These are phyloP conservation scores for Scomberomorus guttatus DNA, from an alignment of 2,797 vertebrate species.

Conservation along the genomic window DNA sequence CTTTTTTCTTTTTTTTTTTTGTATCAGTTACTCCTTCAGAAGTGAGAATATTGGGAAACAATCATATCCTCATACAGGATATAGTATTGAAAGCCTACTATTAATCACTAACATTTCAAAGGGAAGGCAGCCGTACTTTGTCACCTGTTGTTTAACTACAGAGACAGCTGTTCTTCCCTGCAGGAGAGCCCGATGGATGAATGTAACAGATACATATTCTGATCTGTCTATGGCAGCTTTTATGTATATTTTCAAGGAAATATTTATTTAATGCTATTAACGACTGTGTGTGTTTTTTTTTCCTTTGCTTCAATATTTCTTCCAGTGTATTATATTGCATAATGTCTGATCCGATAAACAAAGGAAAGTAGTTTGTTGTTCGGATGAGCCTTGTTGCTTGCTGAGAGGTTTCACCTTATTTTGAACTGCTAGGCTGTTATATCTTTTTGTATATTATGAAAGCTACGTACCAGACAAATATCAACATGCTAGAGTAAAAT, in stretches of 20 bases:
- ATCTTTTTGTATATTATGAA: conserved; percentile 85
- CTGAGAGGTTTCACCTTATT: conserved; percentile 75
- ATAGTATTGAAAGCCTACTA: conserved; percentile 39
- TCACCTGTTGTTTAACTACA: conserved; percentile 70
- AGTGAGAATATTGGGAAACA: conserved; percentile 46
- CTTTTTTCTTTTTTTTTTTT: conserved; percentile 35
- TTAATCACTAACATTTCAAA: conserved; percentile 55
- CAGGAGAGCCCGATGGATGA: conserved; percentile 84
- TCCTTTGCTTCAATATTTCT: conserved; percentile 75
- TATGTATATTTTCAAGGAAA: conserved; percentile 77
- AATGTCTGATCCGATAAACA: conserved; percentile 74
- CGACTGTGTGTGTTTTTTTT: conserved; percentile 52
- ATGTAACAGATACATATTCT: conserved; percentile 87
- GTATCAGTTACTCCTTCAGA: conserved; percentile 42
- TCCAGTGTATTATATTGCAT: conserved; percentile 82
- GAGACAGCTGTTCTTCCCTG: conserved; percentile 69
- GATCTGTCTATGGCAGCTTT: conserved; percentile 86
- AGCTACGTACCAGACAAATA: conserved; percentile 75
- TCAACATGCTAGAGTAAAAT: conserved; percentile 78
- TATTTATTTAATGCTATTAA: conserved; percentile 79
- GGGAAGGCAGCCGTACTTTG: conserved; percentile 51
- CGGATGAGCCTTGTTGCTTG: conserved; percentile 77
- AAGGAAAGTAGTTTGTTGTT: conserved; percentile 74
- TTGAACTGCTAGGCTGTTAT: conserved; percentile 83
- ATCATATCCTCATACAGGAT: conserved; percentile 36